Evolutionary conservation across 1,140 invertebrate genomes (phyloP), one percentile per base, ranked within the genome.

Genomic region (Lasioglossum albipes): DNA sequence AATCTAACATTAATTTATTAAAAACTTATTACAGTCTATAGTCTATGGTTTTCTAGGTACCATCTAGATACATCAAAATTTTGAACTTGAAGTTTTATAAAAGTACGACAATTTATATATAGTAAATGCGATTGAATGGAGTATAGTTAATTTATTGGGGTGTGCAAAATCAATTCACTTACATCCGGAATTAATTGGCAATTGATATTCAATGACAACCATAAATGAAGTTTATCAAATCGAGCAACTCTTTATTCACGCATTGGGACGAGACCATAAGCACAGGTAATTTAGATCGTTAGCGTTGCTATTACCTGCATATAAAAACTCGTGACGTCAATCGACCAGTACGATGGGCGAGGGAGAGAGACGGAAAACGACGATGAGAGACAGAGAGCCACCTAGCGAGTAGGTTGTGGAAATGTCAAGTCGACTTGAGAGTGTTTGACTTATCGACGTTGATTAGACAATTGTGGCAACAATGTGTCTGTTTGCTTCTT

Each of bases 211-310:
- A 20, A 59, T n/a, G 20, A 7, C 18, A 6, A 20, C n/a, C 18
- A n/a, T 59, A 20, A n/a, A 59, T 59, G 7, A 59, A n/a, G 57
- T 59, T 59, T n/a, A 59, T 5, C 20, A 59, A 59, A n/a, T 59
- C 57, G 54, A n/a, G 18, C n/a, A 59, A 59, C 57, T n/a, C 57
- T 59, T 59, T 59, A 59, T 59, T 59, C 57, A 59, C 20, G 57
- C 57, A 59, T 59, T 20, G 57, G n/a, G 57, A 59, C 57, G 57
- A 59, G 57, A 59, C 52, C 18, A 20, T 59, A 59, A 59, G 57
- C 57, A 59, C 57, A 59, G 57, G 57, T 59, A 59, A 59, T 59
- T 59, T 59, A 59, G 57, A 59, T 59, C 57, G 57, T 59, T 59
- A 59, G n/a, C 57, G 57, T 59, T 20, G 57, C 57, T 59, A 59